Evolutionary conservation across 1,140 invertebrate genomes (phyloP).

Genomic region (Formica selysi): DNA sequence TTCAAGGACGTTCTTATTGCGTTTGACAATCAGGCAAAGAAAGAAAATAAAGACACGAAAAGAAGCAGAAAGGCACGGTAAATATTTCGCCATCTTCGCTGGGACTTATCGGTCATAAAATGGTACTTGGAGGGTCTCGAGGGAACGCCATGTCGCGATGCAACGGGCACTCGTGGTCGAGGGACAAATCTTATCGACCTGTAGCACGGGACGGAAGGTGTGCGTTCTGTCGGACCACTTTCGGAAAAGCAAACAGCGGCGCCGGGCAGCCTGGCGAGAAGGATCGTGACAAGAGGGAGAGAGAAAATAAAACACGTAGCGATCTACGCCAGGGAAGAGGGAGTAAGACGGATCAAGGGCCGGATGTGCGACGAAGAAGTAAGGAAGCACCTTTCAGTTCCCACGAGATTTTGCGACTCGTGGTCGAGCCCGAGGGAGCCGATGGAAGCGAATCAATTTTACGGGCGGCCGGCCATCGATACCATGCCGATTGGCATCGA

Average conservation of each 20-base stretch:
- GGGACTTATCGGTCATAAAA: conserved; percentile 68
- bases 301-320: conserved; percentile 55
- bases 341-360: conserved; percentile 57
- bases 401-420: conserved; percentile 82
- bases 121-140: conserved; percentile 30
- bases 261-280: background rate
- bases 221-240: conserved; percentile 57
- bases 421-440: conserved; percentile 71
- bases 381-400: conserved; percentile 80
- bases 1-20: background rate
- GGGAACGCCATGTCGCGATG: conserved; percentile 32
- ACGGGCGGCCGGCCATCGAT: conserved; percentile 80
- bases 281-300: conserved; percentile 9
- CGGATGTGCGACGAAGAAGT: conserved; percentile 57
- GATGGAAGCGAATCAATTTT: conserved; percentile 81
- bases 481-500: conserved; percentile 74
- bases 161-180: conserved; percentile 22
- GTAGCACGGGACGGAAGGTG: conserved; percentile 31
- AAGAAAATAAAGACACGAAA: conserved; percentile 29
- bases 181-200: conserved; percentile 66
- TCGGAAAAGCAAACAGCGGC: conserved; percentile 71
- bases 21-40: background rate
- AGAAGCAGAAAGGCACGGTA: conserved; percentile 26
- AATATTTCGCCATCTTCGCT: conserved; percentile 59
- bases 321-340: conserved; percentile 38